phyloP scores from a whole-genome alignment of 2,113 vertebrate species.

The Castor canadensis region DNA sequence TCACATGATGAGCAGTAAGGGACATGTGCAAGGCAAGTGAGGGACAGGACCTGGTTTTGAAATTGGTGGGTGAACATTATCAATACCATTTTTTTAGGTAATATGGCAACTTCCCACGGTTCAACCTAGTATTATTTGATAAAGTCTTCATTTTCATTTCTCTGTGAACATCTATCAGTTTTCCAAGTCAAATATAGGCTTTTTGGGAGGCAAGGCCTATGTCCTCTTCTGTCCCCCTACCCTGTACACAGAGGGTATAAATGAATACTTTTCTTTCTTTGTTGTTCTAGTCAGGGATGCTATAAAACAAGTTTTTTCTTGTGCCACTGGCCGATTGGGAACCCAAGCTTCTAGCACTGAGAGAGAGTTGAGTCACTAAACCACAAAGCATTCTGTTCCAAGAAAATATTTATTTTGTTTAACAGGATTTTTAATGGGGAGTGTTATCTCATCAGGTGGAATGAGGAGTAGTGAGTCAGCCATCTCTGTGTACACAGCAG shows the following conservation, averaged over 20 bases:
- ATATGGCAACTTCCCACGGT: background rate
- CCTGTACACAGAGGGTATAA: background rate
- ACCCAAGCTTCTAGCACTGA: background rate
- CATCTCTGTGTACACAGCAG: background rate
- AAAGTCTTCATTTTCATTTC: background rate
- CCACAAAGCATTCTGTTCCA: conserved; percentile 55
- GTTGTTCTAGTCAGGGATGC: background rate
- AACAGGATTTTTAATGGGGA: conserved; percentile 54
- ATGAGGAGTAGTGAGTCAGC: conserved; percentile 54
- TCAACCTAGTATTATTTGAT: background rate
- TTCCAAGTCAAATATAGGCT: conserved; percentile 1
- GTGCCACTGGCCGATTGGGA: conserved; percentile 11
- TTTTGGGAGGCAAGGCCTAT: background rate
- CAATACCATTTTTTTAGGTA: conserved; percentile 14
- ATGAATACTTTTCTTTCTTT: background rate
- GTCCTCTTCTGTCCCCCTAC: background rate
- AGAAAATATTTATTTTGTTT: conserved; percentile 72
- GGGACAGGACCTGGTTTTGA: background rate
- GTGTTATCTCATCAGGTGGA: conserved; percentile 25
- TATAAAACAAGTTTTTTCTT: conserved; percentile 68
- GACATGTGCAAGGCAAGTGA: background rate
- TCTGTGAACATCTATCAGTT: background rate
- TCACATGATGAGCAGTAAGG: background rate
- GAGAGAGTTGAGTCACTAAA: conserved; percentile 72
- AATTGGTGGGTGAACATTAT: background rate